Evolutionary conservation across 2,113 vertebrate genomes (phyloP).

Genomic region (Anthoscopus minutus): DNA sequence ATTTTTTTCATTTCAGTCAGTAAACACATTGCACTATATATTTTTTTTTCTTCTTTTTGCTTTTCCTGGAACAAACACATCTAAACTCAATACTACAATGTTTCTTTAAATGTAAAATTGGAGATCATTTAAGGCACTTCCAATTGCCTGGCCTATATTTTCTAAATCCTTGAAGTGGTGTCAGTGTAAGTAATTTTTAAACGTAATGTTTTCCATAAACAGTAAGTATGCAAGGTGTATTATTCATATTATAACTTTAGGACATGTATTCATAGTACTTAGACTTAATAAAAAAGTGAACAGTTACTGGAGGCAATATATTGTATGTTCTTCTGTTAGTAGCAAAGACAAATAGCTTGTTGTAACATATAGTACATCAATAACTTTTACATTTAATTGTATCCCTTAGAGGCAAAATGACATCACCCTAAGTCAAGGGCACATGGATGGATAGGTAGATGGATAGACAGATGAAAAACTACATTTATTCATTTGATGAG

Average conservation of each 20-base stretch:
- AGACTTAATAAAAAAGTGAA: background rate
- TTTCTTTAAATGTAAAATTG: background rate
- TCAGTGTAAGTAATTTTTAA: background rate
- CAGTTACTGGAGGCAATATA: background rate
- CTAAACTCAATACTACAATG: background rate
- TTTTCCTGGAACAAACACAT: background rate
- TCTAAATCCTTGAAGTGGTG: background rate
- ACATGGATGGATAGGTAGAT: background rate
- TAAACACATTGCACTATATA: rapidly evolving
- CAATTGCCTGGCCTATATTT: background rate
- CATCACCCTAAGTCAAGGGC: background rate
- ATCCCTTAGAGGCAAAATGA: background rate
- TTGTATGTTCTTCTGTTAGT: background rate
- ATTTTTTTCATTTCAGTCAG: background rate
- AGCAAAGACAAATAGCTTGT: background rate
- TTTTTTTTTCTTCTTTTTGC: too few species aligned
- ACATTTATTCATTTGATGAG: background rate
- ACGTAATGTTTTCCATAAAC: background rate
- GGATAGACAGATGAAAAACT: background rate
- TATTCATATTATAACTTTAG: background rate
- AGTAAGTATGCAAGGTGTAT: background rate
- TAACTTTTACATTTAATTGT: background rate
- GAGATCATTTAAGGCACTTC: background rate
- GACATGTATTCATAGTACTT: background rate
- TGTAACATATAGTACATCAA: background rate